Evolutionary conservation across 1,140 invertebrate genomes (phyloP).

Genomic region (Batillaria attramentaria): DNA sequence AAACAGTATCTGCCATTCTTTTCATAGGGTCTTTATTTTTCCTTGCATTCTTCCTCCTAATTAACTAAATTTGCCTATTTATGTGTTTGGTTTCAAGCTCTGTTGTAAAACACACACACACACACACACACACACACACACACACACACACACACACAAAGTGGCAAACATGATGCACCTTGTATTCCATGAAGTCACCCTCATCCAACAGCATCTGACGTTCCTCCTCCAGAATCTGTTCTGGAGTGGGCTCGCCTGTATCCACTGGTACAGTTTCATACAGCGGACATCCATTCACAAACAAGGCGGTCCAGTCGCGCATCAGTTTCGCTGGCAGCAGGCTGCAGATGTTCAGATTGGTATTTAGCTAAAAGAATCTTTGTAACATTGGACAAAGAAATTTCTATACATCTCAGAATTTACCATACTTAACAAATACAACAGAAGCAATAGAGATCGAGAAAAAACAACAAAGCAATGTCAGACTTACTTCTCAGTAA

Average conservation of each 20-base stretch:
- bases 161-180: constrained; percentile 48
- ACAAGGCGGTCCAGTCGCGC: constrained; percentile 69
- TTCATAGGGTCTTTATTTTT: too few relatives aligned
- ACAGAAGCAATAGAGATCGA: too few relatives aligned
- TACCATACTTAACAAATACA: too few relatives aligned
- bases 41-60: too few relatives aligned
- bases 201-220: constrained; percentile 68
- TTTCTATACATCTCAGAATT: too few relatives aligned
- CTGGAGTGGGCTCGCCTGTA: constrained; percentile 55
- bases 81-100: neutral
- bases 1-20: too few relatives aligned
- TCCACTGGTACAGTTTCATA: constrained; percentile 58
- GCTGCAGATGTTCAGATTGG: too few relatives aligned
- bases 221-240: constrained; percentile 68
- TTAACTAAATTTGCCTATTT: too few relatives aligned
- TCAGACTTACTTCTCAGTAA: constrained; percentile 67
- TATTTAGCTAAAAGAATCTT: neutral
- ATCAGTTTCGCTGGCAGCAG: constrained; percentile 68
- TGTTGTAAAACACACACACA: neutral
- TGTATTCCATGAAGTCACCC: constrained; percentile 71
- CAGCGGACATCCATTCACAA: constrained; percentile 64
- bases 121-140: neutral
- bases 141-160: neutral
- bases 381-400: neutral
- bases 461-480: neutral